phyloP scores from a whole-genome alignment of 1,140 invertebrate genomes.

The Acromyrmex charruanus region DNA sequence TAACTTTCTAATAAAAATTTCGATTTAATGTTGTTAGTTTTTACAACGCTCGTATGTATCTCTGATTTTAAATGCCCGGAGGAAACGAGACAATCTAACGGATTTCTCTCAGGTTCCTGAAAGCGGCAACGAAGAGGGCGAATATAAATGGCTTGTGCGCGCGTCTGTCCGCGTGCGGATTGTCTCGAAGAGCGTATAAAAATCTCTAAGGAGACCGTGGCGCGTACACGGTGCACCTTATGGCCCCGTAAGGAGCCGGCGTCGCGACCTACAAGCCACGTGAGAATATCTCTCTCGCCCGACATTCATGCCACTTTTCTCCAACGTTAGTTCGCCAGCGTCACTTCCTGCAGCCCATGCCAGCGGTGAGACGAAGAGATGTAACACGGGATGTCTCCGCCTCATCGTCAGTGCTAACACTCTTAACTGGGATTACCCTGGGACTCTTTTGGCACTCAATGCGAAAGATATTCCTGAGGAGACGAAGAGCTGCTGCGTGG shows the following conservation, averaged over 20 bases:
- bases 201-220: neutral
- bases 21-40: neutral
- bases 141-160: conserved; percentile 23
- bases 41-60: neutral
- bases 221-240: conserved; percentile 40
- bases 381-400: conserved; percentile 47
- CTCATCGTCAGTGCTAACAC: conserved; percentile 46
- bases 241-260: conserved; percentile 47
- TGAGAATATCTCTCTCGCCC: conserved; percentile 63
- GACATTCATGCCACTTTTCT: conserved; percentile 27
- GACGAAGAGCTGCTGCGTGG: conserved; percentile 9
- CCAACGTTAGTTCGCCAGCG: neutral
- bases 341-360: conserved; percentile 3
- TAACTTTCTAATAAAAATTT: neutral
- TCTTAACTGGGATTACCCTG: conserved; percentile 53
- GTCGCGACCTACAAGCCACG: conserved; percentile 62
- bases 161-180: neutral
- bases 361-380: neutral
- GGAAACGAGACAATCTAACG: conserved; percentile 2
- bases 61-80: neutral
- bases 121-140: conserved; percentile 18
- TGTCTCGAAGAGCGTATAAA: conserved; percentile 11
- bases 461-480: conserved; percentile 48
- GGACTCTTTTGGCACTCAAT: conserved; percentile 5
- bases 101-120: neutral